Conservation (phyloP, 2,888 invertebrate genomes). For the Xylophagus ater region DNA sequence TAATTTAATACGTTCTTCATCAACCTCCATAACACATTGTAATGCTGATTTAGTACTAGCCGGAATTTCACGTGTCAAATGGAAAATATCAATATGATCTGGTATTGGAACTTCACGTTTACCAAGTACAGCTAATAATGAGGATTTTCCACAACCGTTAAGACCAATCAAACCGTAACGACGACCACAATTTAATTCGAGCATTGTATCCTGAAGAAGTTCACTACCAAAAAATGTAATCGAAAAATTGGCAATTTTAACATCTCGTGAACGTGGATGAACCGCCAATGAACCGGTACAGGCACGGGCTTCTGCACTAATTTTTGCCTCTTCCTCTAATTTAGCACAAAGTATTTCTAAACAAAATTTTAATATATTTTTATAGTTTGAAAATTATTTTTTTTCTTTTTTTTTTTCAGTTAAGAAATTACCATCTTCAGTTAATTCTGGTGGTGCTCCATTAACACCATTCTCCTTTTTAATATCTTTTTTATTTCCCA, state of each 20-base stretch:
- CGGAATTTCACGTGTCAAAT: constrained; percentile 92
- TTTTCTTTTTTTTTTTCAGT: not conserved
- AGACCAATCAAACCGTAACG: constrained; percentile 93
- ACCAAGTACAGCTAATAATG: constrained; percentile 80
- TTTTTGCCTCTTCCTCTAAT: constrained; percentile 77
- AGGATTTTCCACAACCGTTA: constrained; percentile 99
- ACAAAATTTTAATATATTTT: constrained; percentile 21
- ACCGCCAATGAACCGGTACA: constrained; percentile 92
- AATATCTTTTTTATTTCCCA: constrained; percentile 41
- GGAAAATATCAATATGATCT: constrained; percentile 94
- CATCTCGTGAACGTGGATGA: constrained; percentile 89
- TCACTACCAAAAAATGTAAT: constrained; percentile 98
- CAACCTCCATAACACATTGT: constrained; percentile 96
- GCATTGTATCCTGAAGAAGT: constrained; percentile 85
- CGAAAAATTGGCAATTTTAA: constrained; percentile 92
- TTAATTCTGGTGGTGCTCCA: constrained; percentile 49
- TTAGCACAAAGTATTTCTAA: constrained; percentile 75
- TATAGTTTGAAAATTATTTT: not conserved
- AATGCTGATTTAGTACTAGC: constrained; percentile 96
- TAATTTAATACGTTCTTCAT: constrained; percentile 80
- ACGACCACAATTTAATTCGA: constrained; percentile 95
- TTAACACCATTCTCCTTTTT: constrained; percentile 56
- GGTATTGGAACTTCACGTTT: constrained; percentile 93
- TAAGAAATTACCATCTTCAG: constrained; percentile 28
- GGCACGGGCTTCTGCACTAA: constrained; percentile 87